Conservation (phyloP, 2,113 vertebrate species). For the Pao palembangensis region DNA sequence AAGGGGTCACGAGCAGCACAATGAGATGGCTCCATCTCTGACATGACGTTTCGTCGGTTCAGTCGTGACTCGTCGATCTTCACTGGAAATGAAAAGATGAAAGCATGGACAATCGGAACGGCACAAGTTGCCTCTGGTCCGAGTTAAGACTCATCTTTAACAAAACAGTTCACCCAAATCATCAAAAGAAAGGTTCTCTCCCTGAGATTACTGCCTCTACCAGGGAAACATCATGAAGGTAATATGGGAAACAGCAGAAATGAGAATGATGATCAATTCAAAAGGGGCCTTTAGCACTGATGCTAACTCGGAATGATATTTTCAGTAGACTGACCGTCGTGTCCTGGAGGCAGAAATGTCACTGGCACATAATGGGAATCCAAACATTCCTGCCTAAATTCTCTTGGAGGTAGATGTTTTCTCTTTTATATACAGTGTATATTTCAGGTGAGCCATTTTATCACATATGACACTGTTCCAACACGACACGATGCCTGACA, state of each 20-base stretch:
- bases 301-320: not conserved
- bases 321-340: not conserved
- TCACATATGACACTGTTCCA: no score
- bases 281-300: not conserved
- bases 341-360: not conserved
- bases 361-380: not conserved
- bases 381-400: not conserved
- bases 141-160: not conserved
- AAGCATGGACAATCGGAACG: no score
- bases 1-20: constrained; percentile 57
- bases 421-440: not conserved
- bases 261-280: not conserved
- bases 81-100: no score
- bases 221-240: not conserved
- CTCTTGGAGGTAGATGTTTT: not conserved
- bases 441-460: not conserved
- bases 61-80: no score
- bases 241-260: not conserved
- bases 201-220: not conserved
- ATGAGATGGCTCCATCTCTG: constrained; percentile 16
- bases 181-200: not conserved
- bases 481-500: no score
- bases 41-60: no score
- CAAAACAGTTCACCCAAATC: not conserved
- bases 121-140: no score